A percentile compares a stretch with the other conserved stretches of the same genome.
Conservation (phyloP, 2,797 vertebrate genomes). For the Sebastes nivosus region DNA sequence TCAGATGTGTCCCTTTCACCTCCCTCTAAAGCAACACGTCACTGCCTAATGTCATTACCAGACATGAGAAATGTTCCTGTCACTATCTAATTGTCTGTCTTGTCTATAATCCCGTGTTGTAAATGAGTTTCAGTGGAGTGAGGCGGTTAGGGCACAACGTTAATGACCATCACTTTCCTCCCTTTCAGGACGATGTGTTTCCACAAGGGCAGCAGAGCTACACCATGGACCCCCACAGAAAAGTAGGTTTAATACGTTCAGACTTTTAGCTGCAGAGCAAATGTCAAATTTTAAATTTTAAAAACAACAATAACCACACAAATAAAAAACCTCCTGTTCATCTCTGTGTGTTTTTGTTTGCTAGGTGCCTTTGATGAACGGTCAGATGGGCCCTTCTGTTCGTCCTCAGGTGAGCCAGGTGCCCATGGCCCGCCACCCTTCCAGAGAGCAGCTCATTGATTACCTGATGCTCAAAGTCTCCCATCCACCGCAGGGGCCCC, state of each 20-base stretch:
- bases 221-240: conserved; percentile 88
- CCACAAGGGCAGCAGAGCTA: conserved; percentile 88
- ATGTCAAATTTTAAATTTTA: background rate
- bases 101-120: background rate
- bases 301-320: background rate
- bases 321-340: background rate
- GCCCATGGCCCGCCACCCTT: conserved; percentile 91
- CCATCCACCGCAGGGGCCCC: conserved; percentile 86
- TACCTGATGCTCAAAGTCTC: conserved; percentile 97
- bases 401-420: conserved; percentile 88
- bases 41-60: background rate
- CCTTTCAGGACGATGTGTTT: conserved; percentile 89
- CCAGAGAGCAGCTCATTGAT: conserved; percentile 96
- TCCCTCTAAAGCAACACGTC: conserved; percentile 22
- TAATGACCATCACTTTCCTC: conserved; percentile 21
- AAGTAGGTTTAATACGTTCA: conserved; percentile 78
- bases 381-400: conserved; percentile 89
- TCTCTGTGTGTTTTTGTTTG: background rate
- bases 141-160: background rate
- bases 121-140: background rate
- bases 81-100: background rate
- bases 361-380: conserved; percentile 96
- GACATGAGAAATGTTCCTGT: background rate
- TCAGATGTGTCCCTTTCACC: background rate
- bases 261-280: background rate